Base-by-base conservation (phyloP, 2,113 vertebrate species). In the Stomatorhinus ivindoensis region DNA sequence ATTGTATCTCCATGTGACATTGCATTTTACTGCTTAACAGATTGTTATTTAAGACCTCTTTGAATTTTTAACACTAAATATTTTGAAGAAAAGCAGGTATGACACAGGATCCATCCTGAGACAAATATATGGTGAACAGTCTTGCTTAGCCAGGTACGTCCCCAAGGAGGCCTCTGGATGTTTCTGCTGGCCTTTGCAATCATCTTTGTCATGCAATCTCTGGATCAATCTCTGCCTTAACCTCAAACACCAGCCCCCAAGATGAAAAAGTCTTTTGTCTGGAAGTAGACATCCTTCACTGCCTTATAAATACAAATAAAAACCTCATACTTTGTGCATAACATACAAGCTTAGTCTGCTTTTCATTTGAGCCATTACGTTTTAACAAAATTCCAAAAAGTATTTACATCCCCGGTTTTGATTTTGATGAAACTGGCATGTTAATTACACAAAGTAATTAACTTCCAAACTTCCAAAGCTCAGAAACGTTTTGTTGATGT, bases 261-360 rank as follows among this genome's bases (percentile, higher is more conserved):
- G 35, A 42, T 48, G 51, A 53, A 83, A 89, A 55, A 27, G 42
- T 19, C 31, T 44, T 35, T 27, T 61, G 76, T 73, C 83, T 8
- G 87, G 65, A 90, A 90, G 88, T 90, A 89, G 88, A 80, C 85
- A 88, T 82, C 89, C 82, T 58, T 87, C 42, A 91, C 48, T 91
- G 13, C 69, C 35, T 8, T 39, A 80, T 42, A 83, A 86, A 88
- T 11, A 89, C 82, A 47, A 88, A 86, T 87, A n/a, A 42, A 80
- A 39, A 80, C 73, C 4, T 35, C 35, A 15, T 80, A 17, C 35
- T 46, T 89, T 76, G 53, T 89, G 31, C 5, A 42, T 80, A 7
- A 80, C 73, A 76, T 42, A 1, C 65, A 73, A 31, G 9, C 65
- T 80, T 7, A 76, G 35, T 76, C 19, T 19, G 35, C 0, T 76